Evolutionary conservation across 2,113 vertebrate genomes (phyloP).

Genomic region (Callorhinus ursinus): DNA sequence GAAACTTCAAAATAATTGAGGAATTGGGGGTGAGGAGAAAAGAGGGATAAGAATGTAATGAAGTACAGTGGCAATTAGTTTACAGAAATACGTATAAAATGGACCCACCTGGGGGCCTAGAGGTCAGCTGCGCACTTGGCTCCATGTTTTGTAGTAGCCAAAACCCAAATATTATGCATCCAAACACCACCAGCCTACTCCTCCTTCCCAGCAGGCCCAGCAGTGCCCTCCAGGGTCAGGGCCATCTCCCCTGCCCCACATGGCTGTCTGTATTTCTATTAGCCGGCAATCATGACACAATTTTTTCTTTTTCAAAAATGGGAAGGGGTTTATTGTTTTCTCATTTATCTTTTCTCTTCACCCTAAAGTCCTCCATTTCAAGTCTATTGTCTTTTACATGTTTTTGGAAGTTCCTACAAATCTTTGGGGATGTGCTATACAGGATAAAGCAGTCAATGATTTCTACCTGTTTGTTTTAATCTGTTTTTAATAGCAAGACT

Average conservation of each 20-base stretch:
- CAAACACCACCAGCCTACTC: background rate
- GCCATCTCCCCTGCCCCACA: accelerated
- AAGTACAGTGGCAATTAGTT: background rate
- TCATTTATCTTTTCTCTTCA: background rate
- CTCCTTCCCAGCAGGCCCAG: background rate
- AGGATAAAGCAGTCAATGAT: background rate
- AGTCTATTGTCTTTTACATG: background rate
- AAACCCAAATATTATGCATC: background rate
- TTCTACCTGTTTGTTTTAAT: background rate
- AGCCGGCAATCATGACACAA: background rate
- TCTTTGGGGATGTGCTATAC: too few relatives aligned
- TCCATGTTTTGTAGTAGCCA: background rate
- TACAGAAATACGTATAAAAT: background rate
- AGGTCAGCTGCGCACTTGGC: background rate
- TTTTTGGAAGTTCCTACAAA: background rate
- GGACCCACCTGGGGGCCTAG: background rate
- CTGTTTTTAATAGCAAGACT: background rate
- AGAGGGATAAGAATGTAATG: background rate
- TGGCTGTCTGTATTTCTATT: background rate
- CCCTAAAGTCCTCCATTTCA: background rate
- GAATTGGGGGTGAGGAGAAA: background rate
- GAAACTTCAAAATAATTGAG: conserved; percentile 26
- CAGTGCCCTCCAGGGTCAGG: accelerated
- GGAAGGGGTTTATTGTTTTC: background rate
- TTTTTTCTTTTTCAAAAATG: background rate